phyloP scores from a whole-genome alignment of 1,140 invertebrate species.

The Drosophila busckii region DNA sequence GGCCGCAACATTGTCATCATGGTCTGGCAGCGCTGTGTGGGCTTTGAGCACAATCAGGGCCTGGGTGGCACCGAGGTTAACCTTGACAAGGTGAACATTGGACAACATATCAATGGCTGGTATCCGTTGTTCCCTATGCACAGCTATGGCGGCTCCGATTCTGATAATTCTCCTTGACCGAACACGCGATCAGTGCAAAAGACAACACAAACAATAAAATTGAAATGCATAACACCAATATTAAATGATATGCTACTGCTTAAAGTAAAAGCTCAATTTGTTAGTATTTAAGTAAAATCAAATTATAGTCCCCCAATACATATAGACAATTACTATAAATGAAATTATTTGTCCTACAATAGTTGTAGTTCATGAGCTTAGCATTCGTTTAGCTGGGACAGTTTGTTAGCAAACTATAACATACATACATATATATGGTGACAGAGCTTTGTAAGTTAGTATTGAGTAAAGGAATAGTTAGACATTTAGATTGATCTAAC shows the following conservation, averaged over 20 bases:
- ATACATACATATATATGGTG: slow-evolving; percentile 19
- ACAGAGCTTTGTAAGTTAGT: slow-evolving; percentile 65
- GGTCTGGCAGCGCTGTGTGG: slow-evolving; percentile 92
- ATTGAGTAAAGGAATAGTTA: too few relatives aligned
- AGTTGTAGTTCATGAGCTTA: too few relatives aligned
- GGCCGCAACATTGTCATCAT: slow-evolving; percentile 86
- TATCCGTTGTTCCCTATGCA: slow-evolving; percentile 93
- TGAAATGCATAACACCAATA: slow-evolving; percentile 37
- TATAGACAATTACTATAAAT: slow-evolving; percentile 8
- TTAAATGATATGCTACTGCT: slow-evolving; percentile 45
- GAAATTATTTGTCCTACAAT: too few relatives aligned
- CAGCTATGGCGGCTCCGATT: slow-evolving; percentile 83
- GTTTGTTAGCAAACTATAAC: too few relatives aligned
- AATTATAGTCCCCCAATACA: slow-evolving; percentile 12
- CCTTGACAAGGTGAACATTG: slow-evolving; percentile 88
- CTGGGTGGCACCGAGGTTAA: slow-evolving; percentile 91
- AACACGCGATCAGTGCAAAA: slow-evolving; percentile 37
- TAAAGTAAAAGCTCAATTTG: slow-evolving; percentile 67
- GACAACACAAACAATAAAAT: slow-evolving; percentile 40
- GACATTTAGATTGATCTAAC: slow-evolving; percentile 28
- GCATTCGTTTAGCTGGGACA: too few relatives aligned
- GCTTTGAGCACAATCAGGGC: slow-evolving; percentile 92
- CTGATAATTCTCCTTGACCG: slow-evolving; percentile 86
- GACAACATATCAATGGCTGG: slow-evolving; percentile 90
- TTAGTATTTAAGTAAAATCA: slow-evolving; percentile 52